These are phyloP conservation scores for Perccottus glenii DNA, from an alignment of 2,113 vertebrate genomes.

Conservation along the genomic window DNA sequence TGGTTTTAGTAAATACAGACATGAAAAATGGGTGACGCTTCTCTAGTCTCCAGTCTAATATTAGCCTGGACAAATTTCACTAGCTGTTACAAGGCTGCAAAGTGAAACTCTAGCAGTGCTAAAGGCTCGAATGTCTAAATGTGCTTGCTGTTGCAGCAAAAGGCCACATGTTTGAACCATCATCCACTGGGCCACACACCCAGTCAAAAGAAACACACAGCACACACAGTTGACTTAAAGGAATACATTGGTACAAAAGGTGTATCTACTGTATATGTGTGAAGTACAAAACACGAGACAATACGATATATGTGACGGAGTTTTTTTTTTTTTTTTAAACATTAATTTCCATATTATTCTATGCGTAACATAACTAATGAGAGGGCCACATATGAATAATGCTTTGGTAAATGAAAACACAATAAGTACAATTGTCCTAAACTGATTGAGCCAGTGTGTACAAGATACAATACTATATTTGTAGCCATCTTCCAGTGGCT, in stretches of 20 bases:
- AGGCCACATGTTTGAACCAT: slow-evolving; percentile 69
- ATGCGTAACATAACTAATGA: too few species aligned
- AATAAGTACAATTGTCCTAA: background rate
- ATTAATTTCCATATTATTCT: too few species aligned
- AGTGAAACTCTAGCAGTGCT: slow-evolving; percentile 74
- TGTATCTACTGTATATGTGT: too few species aligned
- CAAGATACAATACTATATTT: too few species aligned
- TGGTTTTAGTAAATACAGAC: slow-evolving; percentile 57
- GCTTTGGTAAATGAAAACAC: background rate
- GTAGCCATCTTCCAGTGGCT: too few species aligned
- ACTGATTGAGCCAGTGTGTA: too few species aligned
- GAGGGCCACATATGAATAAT: too few species aligned
- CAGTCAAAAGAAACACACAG: slow-evolving; percentile 19
- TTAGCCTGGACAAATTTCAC: slow-evolving; percentile 81
- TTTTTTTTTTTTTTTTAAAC: too few species aligned
- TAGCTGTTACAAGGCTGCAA: slow-evolving; percentile 42
- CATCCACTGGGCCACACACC: slow-evolving; percentile 2
- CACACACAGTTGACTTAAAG: background rate
- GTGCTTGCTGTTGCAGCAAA: slow-evolving; percentile 62
- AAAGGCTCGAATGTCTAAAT: slow-evolving; percentile 74
- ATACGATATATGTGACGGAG: too few species aligned
- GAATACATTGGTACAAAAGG: too few species aligned
- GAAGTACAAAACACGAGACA: too few species aligned
- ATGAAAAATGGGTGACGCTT: slow-evolving; percentile 48
- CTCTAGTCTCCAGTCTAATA: slow-evolving; percentile 79